Evolutionary conservation across 1,140 invertebrate genomes (phyloP).

Genomic region (Habropoda laboriosa): DNA sequence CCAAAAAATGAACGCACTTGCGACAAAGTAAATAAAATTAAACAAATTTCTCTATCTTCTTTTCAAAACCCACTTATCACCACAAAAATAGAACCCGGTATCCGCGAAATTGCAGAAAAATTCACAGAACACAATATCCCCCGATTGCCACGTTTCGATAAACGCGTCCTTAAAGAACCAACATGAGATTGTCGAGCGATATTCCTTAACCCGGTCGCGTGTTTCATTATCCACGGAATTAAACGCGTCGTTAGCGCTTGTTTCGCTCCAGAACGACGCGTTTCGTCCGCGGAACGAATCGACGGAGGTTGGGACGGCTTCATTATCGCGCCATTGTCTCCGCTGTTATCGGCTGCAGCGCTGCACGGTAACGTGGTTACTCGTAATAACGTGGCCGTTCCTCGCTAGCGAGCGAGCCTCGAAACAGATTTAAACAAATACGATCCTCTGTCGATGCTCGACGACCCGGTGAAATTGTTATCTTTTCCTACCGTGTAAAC

Average conservation of each 20-base stretch:
- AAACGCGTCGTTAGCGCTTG: constrained; percentile 16
- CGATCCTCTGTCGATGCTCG: neutral
- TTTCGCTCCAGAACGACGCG: constrained; percentile 1
- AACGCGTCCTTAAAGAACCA: no score
- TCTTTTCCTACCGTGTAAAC: no score
- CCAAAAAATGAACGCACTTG: no score
- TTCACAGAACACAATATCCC: no score
- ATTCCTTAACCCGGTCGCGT: neutral
- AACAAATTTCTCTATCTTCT: no score
- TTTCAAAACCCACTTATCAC: no score
- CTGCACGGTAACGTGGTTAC: constrained; percentile 17
- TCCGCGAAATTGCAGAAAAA: no score
- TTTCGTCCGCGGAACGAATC: constrained; percentile 13
- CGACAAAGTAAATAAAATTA: no score
- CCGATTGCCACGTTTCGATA: no score
- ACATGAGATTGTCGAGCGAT: no score
- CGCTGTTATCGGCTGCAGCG: constrained; percentile 9
- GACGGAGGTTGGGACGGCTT: neutral
- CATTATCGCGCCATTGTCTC: constrained; percentile 26
- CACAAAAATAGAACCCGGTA: no score
- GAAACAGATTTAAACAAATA: constrained; percentile 30
- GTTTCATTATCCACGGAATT: constrained; percentile 13
- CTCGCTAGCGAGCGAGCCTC: no score
- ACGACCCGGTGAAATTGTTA: neutral
- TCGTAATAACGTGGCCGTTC: neutral